A percentile compares a stretch with the other conserved stretches of the same genome.
Evolutionary conservation across 2,888 invertebrate genomes (phyloP).

Genomic region (Yponomeuta evonymella): DNA sequence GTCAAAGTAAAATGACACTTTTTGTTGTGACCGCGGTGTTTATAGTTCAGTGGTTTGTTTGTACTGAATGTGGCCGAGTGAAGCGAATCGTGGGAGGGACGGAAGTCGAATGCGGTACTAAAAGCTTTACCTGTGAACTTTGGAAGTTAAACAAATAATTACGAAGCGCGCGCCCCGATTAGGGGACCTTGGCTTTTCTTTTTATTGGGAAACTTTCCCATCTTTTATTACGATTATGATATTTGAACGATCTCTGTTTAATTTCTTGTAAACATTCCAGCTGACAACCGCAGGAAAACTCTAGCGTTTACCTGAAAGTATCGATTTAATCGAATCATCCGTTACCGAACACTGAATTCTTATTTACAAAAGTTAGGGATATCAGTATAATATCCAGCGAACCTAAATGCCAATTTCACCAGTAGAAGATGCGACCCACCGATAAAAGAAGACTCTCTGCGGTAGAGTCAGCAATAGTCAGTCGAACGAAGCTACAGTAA

Average conservation of each 20-base stretch:
- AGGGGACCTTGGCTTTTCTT: background rate
- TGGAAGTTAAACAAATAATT: conserved; percentile 3
- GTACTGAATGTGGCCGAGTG: conserved; percentile 38
- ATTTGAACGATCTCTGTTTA: background rate
- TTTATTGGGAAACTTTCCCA: background rate
- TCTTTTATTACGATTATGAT: background rate
- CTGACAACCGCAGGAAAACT: background rate
- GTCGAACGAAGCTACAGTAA: no score
- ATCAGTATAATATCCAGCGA: no score
- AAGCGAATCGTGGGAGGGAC: conserved; percentile 55
- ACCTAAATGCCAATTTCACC: no score
- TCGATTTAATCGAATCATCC: background rate
- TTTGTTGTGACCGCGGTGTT: conserved; percentile 20
- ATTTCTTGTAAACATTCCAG: background rate
- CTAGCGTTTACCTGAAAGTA: background rate
- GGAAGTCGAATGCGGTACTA: conserved; percentile 53
- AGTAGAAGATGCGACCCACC: no score
- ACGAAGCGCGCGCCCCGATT: background rate
- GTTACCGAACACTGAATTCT: no score
- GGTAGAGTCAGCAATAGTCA: no score
- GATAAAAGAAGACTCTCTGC: no score
- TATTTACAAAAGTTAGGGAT: no score
- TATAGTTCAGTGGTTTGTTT: conserved; percentile 19
- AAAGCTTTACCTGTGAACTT: conserved; percentile 13
- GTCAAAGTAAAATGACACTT: background rate